Evolutionary conservation across 2,888 invertebrate genomes (phyloP), one percentile per base, ranked within the genome.

Genomic region (Alloscopus bannaensis): DNA sequence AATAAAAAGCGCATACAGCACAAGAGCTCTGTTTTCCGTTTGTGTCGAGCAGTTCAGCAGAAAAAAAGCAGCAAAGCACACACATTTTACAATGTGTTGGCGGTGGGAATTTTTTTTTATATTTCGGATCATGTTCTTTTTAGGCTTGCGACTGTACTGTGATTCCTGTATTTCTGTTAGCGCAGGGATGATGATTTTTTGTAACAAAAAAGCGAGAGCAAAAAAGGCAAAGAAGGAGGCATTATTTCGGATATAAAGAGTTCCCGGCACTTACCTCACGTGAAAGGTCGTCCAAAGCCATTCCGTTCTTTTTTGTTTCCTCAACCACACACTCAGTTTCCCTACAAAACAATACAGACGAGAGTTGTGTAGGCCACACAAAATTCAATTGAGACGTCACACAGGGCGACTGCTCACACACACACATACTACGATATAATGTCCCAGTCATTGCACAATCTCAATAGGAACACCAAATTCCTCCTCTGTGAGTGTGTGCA

Each of bases 261-360:
- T 11, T 62, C 42, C 42, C 62, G 62, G 40, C 62, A 59, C 84
- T 82, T 81, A 86, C 85, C 84, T 84, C 81, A 45, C 79, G 84
- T 36, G 85, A 84, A 69, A 84, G 83, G 84, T 86, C 85, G 80
- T 86, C 84, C 71, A 86, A 70, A 66, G 83, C 81, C 84, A 83
- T 84, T 50, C 84, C 82, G 83, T 83, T 81, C 50, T 68, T 79
- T 59, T 70, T 80, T 36, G 57, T 62, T 22, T 77, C 71, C 20
- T 77, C 81, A 76, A 68, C 64, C 62, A 36, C 76, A 68, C 68
- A 40, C 70, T 80, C 77, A 45, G 73, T 55, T 69, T 81, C 65
- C 60, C 80, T 81, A 22, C 31, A 60, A 60, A n/a, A 26, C 26
- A 57, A 31, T n/a, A 29, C n/a, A n/a, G n/a, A 47, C 16, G 26